These are phyloP conservation scores for Cylindroiulus punctatus DNA, from an alignment of 2,888 invertebrate species.

Conservation along the genomic window DNA sequence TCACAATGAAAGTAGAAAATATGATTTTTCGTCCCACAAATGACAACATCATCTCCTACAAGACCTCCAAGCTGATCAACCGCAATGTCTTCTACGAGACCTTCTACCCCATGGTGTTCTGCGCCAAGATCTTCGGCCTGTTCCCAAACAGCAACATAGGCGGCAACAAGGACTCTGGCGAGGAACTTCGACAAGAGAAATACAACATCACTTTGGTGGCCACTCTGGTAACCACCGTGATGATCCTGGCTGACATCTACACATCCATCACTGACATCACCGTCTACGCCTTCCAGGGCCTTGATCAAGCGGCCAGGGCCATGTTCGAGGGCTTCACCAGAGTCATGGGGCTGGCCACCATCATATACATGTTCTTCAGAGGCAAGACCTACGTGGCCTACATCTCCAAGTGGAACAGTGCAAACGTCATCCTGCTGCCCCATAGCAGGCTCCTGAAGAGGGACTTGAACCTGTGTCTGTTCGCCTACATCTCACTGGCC, in stretches of 20 bases:
- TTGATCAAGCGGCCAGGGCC: slow-evolving; percentile 38
- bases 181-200: neutral
- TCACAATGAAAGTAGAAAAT: neutral
- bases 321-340: slow-evolving; percentile 48
- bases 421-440: slow-evolving; percentile 17
- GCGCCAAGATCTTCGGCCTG: slow-evolving; percentile 9
- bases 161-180: neutral
- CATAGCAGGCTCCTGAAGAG: neutral
- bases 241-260: slow-evolving; percentile 40
- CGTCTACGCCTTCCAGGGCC: neutral
- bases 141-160: slow-evolving; percentile 47
- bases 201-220: slow-evolving; percentile 21
- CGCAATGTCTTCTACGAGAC: slow-evolving; percentile 24
- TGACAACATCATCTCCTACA: slow-evolving; percentile 22
- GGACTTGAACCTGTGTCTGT: neutral
- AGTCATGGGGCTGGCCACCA: slow-evolving; percentile 28
- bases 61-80: neutral
- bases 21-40: neutral
- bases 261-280: slow-evolving; percentile 26
- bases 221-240: slow-evolving; percentile 29
- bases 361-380: neutral
- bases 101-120: slow-evolving; percentile 8
- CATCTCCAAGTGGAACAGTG: slow-evolving; percentile 16
- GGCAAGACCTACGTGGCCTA: slow-evolving; percentile 37
- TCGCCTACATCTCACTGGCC: neutral